Percentiles rank a stretch among this genome's conserved stretches.
Conservation (phyloP, 2,888 invertebrate species). For the Leptinotarsa tumamoca region DNA sequence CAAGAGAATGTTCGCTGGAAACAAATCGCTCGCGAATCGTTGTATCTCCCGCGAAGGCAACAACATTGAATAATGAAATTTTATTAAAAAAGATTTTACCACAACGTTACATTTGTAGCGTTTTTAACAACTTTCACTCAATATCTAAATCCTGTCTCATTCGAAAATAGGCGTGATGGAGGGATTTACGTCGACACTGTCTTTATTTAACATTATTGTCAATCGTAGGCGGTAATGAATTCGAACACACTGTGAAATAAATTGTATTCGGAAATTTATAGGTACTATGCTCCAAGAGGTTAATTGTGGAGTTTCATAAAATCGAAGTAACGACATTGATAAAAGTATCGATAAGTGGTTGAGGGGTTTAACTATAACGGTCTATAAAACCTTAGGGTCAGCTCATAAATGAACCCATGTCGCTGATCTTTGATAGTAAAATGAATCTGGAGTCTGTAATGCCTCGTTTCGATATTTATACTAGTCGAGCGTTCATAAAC, state of each 20-base stretch:
- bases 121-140: too few relatives aligned
- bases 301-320: slow-evolving; percentile 9
- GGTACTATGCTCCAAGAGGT: slow-evolving; percentile 1
- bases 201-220: too few relatives aligned
- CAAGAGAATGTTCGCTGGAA: too few relatives aligned
- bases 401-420: background rate
- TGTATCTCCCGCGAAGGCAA: too few relatives aligned
- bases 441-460: background rate
- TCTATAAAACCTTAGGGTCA: slow-evolving; percentile 12
- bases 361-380: slow-evolving; percentile 2
- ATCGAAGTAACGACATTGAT: slow-evolving; percentile 6
- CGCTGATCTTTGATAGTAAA: background rate
- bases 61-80: too few relatives aligned
- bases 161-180: too few relatives aligned
- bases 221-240: too few relatives aligned
- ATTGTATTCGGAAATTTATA: slow-evolving; percentile 2
- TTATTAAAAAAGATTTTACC: too few relatives aligned
- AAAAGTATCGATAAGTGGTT: background rate
- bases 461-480: background rate
- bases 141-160: too few relatives aligned
- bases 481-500: background rate
- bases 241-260: background rate
- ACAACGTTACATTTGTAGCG: too few relatives aligned
- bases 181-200: too few relatives aligned
- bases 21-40: too few relatives aligned